Evolutionary conservation across 2,888 invertebrate genomes (phyloP), one percentile per base, ranked within the genome.

Genomic region (Ophion obscuratus): DNA sequence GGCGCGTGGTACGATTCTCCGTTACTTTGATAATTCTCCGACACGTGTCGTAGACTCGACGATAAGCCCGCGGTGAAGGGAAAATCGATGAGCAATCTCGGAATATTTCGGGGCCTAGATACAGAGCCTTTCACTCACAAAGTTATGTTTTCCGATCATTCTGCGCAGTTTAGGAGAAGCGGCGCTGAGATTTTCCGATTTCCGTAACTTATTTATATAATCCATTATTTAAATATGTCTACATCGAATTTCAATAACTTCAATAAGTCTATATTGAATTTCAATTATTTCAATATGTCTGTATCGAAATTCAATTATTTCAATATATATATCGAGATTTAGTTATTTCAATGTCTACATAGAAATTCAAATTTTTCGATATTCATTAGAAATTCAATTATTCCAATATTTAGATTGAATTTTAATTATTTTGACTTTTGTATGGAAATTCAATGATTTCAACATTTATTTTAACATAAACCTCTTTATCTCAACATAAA

Each of bases 1-100:
- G 53, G 53, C 53, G 53, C 53, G 61, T 24, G 20, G 61, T 61
- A 61, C 20, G 24, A 61, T 61, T 61, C 24, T 61, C 9, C 61
- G 24, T 61, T 14, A 64, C 27, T 64, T 64, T 27, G 27, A 64
- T 64, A 27, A 64, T 64, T 64, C 31, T 14, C 17, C 53, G 27
- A 3, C 27, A 47, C 70, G 70, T 27, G 70, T 47, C 53, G 27
- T 10, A 4, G 47, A 47, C 36, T 14, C 47, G 53, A 10, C 31
- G 71, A 73, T 80, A 73, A 80, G 80, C 66, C 57, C 36, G n/a
- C 24, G 20, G 24, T 53, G 53, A 27, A 40, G 20, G 17, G 64
- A 64, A 71, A 67, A 81, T 74, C 74, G 67, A 81, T 81, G 44
- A 44, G 61, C 27, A 44, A 74, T 40, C 74, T 67, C 47, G 64